Evolutionary conservation across 2,888 invertebrate genomes (phyloP).

Genomic region (Leptura quadrifasciata): DNA sequence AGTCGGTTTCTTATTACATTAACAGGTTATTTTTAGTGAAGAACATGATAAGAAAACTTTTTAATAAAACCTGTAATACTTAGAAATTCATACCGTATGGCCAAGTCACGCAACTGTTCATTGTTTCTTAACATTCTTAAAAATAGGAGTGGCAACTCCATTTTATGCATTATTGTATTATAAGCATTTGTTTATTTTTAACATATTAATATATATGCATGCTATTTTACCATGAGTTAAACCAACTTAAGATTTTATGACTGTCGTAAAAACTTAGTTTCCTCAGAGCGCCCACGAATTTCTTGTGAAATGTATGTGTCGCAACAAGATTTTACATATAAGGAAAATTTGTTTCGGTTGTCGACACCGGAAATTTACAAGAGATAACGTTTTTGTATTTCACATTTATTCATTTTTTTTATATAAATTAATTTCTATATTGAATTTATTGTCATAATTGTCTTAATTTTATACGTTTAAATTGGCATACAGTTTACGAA

Average conservation of each 20-base stretch:
- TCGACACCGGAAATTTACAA: neutral
- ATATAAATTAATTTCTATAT: no score
- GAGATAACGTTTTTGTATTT: no score
- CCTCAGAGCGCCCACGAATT: neutral
- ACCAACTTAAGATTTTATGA: neutral
- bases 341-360: neutral
- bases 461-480: no score
- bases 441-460: no score
- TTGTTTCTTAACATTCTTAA: neutral
- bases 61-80: neutral
- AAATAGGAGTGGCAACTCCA: neutral
- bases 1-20: no score
- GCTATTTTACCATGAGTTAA: neutral
- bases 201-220: constrained; percentile 4
- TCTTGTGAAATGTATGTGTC: neutral
- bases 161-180: constrained; percentile 14
- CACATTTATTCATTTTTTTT: no score
- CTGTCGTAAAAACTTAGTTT: neutral
- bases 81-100: neutral
- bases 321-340: neutral
- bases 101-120: neutral
- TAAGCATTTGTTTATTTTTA: constrained; percentile 10
- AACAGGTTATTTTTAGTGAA: no score
- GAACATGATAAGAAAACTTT: no score
- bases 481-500: no score